phyloP scores from a whole-genome alignment of 2,113 vertebrate species.

The Ochotona princeps region DNA sequence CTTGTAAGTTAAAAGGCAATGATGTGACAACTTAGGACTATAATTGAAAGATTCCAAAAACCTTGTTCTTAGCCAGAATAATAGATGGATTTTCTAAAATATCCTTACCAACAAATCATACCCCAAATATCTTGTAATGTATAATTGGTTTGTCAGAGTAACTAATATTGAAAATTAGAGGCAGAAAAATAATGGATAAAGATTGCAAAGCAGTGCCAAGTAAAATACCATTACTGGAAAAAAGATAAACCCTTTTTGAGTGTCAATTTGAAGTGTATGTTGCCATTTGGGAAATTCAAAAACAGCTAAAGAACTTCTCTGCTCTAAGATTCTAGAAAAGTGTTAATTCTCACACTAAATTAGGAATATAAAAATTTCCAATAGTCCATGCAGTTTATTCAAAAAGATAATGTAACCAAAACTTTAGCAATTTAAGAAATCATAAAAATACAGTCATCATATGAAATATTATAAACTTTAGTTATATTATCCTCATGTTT shows the following conservation, averaged over 20 bases:
- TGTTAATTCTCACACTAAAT: background rate
- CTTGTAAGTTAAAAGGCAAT: background rate
- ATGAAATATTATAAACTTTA: background rate
- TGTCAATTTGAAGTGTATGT: background rate
- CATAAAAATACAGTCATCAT: background rate
- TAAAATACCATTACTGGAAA: background rate
- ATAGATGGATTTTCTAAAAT: background rate
- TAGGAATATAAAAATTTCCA: background rate
- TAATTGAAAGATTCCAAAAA: background rate
- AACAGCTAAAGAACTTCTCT: background rate
- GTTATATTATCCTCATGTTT: background rate
- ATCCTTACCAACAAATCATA: background rate
- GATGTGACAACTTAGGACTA: background rate
- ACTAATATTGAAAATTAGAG: background rate
- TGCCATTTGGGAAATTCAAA: background rate
- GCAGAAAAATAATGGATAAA: background rate
- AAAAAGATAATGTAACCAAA: background rate
- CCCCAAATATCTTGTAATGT: background rate
- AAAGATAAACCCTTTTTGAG: background rate
- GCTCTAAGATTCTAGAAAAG: background rate
- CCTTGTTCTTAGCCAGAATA: background rate
- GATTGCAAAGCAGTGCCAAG: background rate
- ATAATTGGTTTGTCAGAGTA: background rate
- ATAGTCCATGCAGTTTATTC: background rate
- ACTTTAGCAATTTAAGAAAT: background rate